Evolutionary conservation across 2,797 vertebrate genomes (phyloP).

Genomic region (Euthynnus affinis): DNA sequence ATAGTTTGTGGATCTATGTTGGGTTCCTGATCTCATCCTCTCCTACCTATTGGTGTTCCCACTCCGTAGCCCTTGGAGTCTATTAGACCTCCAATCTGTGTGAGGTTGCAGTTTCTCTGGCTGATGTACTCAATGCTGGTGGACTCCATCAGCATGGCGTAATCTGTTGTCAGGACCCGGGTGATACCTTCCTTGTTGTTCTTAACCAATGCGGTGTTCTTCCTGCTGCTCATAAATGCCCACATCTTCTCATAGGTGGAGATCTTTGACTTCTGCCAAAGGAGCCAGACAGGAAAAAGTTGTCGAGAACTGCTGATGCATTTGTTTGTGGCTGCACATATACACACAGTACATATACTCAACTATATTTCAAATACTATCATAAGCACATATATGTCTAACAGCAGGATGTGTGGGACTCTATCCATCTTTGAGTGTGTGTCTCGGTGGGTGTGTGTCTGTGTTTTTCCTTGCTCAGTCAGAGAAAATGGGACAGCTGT

Average conservation of each 20-base stretch:
- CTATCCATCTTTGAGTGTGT: slow-evolving; percentile 9
- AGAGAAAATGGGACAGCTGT: slow-evolving; percentile 83
- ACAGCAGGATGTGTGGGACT: slow-evolving; percentile 27
- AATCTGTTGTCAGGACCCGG: slow-evolving; percentile 95
- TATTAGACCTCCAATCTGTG: slow-evolving; percentile 97
- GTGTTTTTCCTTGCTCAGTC: slow-evolving; percentile 58
- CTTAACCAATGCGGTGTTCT: slow-evolving; percentile 94
- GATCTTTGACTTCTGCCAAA: slow-evolving; percentile 95
- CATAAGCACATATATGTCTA: slow-evolving; percentile 38
- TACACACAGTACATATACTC: slow-evolving; percentile 1
- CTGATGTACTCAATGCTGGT: slow-evolving; percentile 99
- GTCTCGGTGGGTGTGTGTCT: slow-evolving; percentile 3
- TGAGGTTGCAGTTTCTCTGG: slow-evolving; percentile 98
- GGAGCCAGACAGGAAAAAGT: slow-evolving; percentile 10
- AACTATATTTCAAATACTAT: slow-evolving; percentile 15
- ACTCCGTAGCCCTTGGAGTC: slow-evolving; percentile 99
- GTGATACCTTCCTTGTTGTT: slow-evolving; percentile 96
- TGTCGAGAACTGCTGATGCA: background rate
- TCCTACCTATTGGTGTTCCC: slow-evolving; percentile 96
- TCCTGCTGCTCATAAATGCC: slow-evolving; percentile 98
- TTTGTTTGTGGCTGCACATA: background rate
- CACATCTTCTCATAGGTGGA: slow-evolving; percentile 99
- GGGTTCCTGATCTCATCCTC: background rate
- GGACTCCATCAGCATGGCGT: slow-evolving; percentile 98
- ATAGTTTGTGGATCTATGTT: background rate